Conservation (phyloP, 2,888 invertebrate genomes). For the Tryphoninae sp. region DNA sequence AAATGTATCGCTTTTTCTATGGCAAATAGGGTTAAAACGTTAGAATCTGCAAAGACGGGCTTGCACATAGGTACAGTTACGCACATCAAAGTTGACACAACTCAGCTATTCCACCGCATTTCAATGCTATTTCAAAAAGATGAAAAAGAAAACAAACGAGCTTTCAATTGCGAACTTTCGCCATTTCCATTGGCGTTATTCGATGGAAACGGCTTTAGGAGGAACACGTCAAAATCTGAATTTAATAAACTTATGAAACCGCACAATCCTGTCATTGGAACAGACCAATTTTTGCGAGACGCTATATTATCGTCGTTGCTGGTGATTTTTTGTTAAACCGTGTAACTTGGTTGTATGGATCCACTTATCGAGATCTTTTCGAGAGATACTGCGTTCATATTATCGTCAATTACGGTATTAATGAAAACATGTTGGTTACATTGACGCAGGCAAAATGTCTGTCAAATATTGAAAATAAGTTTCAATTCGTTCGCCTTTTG, state of each 20-base stretch:
- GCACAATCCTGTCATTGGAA: not conserved
- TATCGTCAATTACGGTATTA: not conserved
- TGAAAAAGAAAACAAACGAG: conserved; percentile 52
- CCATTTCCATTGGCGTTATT: not conserved
- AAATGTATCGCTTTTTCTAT: conserved; percentile 49
- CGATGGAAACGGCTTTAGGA: not conserved
- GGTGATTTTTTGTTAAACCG: not conserved
- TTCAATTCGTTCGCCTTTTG: conserved; percentile 60
- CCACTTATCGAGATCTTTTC: not conserved
- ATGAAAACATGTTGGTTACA: conserved; percentile 46
- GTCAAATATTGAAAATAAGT: conserved; percentile 62
- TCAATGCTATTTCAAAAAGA: conserved; percentile 61
- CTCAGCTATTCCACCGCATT: conserved; percentile 67
- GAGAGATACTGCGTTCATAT: not conserved
- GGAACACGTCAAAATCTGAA: not conserved
- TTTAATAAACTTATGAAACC: not conserved
- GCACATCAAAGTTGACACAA: conserved; percentile 62
- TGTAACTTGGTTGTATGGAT: not conserved
- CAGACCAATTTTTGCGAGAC: no score
- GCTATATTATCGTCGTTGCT: not conserved
- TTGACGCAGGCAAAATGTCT: conserved; percentile 63
- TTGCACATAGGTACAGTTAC: conserved; percentile 33
- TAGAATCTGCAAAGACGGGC: conserved; percentile 28
- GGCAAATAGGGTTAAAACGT: conserved; percentile 53
- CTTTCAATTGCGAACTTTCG: conserved; percentile 2